phyloP scores from a whole-genome alignment of 2,797 vertebrate genomes.

The Alcedo atthis region DNA sequence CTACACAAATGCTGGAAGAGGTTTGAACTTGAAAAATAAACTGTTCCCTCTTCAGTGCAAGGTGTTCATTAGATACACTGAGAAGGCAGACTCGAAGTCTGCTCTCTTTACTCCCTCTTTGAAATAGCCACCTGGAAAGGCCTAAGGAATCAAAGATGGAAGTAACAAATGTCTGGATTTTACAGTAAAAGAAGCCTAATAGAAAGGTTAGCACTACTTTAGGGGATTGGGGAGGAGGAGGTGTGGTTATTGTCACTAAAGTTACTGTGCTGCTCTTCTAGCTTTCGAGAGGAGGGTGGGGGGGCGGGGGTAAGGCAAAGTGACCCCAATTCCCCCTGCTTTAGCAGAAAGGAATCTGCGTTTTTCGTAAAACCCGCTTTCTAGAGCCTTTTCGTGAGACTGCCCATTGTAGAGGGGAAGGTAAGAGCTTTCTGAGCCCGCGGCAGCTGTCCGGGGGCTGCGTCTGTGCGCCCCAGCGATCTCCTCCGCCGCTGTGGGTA shows the following conservation, averaged over 20 bases:
- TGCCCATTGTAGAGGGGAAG: too few species aligned
- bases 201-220: not conserved
- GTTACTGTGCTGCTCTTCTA: not conserved
- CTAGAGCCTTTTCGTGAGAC: too few species aligned
- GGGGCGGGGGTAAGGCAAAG: too few species aligned
- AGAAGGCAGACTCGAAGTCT: not conserved
- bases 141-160: not conserved
- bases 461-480: too few species aligned
- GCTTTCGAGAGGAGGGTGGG: too few species aligned
- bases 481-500: too few species aligned
- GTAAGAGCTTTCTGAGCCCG: too few species aligned
- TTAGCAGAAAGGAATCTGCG: too few species aligned
- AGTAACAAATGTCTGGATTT: not conserved
- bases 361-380: too few species aligned
- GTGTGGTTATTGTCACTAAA: not conserved
- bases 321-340: too few species aligned
- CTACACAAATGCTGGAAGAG: not conserved
- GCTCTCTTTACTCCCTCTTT: not conserved
- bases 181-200: not conserved
- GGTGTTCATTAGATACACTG: not conserved
- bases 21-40: conserved; percentile 28
- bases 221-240: not conserved
- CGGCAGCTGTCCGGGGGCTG: too few species aligned
- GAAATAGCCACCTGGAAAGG: not conserved
- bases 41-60: not conserved